phyloP scores from a whole-genome alignment of 2,797 vertebrate genomes.

The Gorsachius magnificus region DNA sequence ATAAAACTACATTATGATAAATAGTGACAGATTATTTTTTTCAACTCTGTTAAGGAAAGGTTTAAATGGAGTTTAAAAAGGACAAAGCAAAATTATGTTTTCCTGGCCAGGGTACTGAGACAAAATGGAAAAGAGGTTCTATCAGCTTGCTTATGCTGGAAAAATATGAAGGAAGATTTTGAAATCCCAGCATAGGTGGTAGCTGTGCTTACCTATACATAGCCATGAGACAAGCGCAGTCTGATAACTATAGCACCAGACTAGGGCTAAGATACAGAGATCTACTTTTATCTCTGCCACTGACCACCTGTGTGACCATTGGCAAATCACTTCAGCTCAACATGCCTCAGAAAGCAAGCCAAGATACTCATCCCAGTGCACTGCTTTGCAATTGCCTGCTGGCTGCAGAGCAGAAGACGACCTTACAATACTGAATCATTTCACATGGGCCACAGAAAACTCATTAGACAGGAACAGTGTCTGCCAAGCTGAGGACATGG shows the following conservation, averaged over 20 bases:
- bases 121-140: neutral
- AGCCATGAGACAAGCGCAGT: neutral
- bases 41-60: neutral
- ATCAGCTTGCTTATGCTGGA: neutral
- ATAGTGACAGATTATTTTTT: neutral
- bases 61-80: neutral
- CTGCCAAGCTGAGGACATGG: fast-evolving
- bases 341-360: neutral
- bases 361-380: neutral
- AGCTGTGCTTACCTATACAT: neutral
- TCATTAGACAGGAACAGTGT: neutral
- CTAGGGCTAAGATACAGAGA: neutral
- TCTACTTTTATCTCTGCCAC: neutral
- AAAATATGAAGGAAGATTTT: neutral
- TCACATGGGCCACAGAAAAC: neutral
- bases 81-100: neutral
- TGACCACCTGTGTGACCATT: neutral
- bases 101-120: neutral
- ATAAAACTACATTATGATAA: neutral
- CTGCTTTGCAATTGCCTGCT: neutral
- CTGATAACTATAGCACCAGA: neutral
- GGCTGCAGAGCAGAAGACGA: neutral
- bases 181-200: neutral
- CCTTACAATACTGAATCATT: neutral
- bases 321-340: neutral